These are phyloP conservation scores for Aporophyla lueneburgensis DNA, from an alignment of 2,888 invertebrate genomes.

Conservation along the genomic window DNA sequence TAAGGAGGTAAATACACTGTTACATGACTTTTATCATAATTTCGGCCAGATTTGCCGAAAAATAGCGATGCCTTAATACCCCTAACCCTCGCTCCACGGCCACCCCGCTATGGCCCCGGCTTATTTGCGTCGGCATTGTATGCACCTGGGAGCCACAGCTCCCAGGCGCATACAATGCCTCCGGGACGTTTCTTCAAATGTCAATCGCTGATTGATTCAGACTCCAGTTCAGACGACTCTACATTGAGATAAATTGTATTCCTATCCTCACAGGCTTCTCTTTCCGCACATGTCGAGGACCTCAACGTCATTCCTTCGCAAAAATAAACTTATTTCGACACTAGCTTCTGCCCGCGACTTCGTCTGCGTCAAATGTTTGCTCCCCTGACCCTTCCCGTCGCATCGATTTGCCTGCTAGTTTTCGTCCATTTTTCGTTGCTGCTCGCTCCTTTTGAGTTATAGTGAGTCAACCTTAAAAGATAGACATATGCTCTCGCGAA, in stretches of 20 bases:
- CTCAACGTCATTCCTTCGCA: not conserved
- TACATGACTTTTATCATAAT: slow-evolving; percentile 20
- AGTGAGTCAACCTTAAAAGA: no score
- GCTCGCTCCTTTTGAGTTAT: no score
- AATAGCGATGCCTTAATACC: not conserved
- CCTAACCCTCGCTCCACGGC: no score
- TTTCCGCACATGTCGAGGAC: not conserved
- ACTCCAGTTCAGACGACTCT: slow-evolving; percentile 64
- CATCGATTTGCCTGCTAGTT: no score
- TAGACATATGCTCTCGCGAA: no score
- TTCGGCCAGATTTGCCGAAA: not conserved
- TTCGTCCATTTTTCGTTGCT: no score
- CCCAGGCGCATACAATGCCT: slow-evolving; percentile 42
- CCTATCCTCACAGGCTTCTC: slow-evolving; percentile 29
- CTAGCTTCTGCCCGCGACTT: no score
- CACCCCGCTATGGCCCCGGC: not conserved
- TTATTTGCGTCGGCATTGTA: no score
- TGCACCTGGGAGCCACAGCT: no score
- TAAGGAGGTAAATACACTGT: not conserved
- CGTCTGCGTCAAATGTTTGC: no score
- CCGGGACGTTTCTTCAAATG: slow-evolving; percentile 56
- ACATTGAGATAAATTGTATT: slow-evolving; percentile 73
- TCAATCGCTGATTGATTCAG: slow-evolving; percentile 74
- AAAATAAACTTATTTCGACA: slow-evolving; percentile 10
- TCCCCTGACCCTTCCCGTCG: no score